phyloP scores from a whole-genome alignment of 1,140 invertebrate genomes.

The Sitophilus oryzae region DNA sequence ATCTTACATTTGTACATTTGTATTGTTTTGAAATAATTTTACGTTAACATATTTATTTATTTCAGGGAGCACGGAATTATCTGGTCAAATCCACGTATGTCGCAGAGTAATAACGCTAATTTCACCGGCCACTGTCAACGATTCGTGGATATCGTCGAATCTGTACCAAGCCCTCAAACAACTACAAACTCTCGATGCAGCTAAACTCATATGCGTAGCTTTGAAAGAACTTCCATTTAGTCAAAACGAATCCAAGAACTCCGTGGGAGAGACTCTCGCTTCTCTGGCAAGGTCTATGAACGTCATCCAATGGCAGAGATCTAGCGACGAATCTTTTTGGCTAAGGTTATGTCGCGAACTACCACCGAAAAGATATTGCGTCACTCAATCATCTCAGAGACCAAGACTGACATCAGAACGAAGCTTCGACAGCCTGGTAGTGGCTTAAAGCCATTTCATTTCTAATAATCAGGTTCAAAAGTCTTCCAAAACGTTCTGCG shows the following conservation, averaged over 20 bases:
- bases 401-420: slow-evolving; percentile 16
- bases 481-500: too few species aligned
- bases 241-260: slow-evolving; percentile 36
- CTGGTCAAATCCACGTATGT: slow-evolving; percentile 26
- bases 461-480: too few species aligned
- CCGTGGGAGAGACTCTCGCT: slow-evolving; percentile 36
- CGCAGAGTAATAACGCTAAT: slow-evolving; percentile 35
- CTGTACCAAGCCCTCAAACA: slow-evolving; percentile 39
- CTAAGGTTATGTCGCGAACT: slow-evolving; percentile 32
- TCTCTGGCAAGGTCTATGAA: slow-evolving; percentile 17
- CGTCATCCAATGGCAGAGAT: slow-evolving; percentile 33
- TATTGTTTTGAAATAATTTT: too few species aligned
- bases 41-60: too few species aligned
- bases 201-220: slow-evolving; percentile 32
- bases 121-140: slow-evolving; percentile 35
- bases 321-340: slow-evolving; percentile 36
- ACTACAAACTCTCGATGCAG: slow-evolving; percentile 28
- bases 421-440: slow-evolving; percentile 14
- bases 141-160: slow-evolving; percentile 32
- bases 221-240: slow-evolving; percentile 36
- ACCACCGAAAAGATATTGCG: slow-evolving; percentile 31
- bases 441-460: neutral
- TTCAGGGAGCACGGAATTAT: slow-evolving; percentile 35
- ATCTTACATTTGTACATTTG: neutral
- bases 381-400: neutral